Evolutionary conservation across 92 coral and sea anemone genomes (phyloP), one percentile per base, ranked within the genome.

Genomic region (Epizoanthus illoricatus): DNA sequence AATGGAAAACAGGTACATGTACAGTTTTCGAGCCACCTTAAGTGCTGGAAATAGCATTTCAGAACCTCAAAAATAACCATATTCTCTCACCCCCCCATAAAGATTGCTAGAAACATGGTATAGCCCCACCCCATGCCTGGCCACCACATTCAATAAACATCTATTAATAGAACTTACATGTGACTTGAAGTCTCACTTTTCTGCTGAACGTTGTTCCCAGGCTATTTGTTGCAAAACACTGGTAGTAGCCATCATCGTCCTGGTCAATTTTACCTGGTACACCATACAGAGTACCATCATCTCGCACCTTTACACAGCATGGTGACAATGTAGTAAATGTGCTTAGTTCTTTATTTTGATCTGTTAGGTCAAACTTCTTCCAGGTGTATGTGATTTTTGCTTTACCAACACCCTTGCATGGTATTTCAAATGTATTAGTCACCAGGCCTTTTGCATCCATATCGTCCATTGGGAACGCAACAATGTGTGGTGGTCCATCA

Each of bases 161-260:
- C 8, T 24, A 3, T 24, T 55, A 6, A 18, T 17, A 39, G 8
- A 20, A 42, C 78, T 55, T 78, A 78, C 82, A n/a, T 62, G 54
- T 63, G 41, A 78, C 71, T 11, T 45, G 62, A 20, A 78, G 59
- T 78, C 54, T 78, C 7, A 78, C 42, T 45, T 78, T 78, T 47
- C 82, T 62, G 43, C 71, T 78, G 49, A 78, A 78, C 5, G 71
- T 63, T 78, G 82, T 78, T 7, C 82, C 82, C 15, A 59, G 40
- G 21, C 39, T 20, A 40, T 78, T 78, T 7, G 33, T 41, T 13
- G 45, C 82, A 20, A 78, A 78, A 64, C 82, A 78, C 45, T 78
- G 82, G 40, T 78, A 78, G 16, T 62, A 61, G 0, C 82, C 82
- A 3, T 78, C 82, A 13, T 62, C 65, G 0, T 1, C 20, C 3